Evolutionary conservation across 2,888 invertebrate species (phyloP).

Genomic region (Eueremaeus valkanovi): DNA sequence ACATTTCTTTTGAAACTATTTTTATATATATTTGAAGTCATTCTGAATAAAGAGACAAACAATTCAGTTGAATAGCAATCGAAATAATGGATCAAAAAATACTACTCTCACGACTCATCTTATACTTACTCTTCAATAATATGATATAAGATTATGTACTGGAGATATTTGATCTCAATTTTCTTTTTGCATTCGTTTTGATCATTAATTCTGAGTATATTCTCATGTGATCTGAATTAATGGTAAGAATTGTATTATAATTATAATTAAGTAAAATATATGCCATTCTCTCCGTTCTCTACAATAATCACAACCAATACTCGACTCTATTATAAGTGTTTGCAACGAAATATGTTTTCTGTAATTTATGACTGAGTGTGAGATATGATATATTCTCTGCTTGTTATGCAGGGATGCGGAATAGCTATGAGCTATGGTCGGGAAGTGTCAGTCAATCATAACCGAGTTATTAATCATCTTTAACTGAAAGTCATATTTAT

Average conservation of each 20-base stretch:
- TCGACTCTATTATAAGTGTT: background rate
- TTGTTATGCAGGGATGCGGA: no score
- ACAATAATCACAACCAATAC: background rate
- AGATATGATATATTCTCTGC: no score
- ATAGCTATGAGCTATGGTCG: no score
- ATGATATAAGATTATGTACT: background rate
- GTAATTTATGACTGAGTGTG: background rate
- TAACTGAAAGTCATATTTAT: no score
- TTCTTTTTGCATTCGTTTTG: background rate
- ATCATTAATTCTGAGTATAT: background rate
- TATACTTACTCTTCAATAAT: background rate
- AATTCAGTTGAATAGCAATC: background rate
- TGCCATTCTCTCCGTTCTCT: background rate
- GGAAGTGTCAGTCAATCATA: constrained; percentile 12
- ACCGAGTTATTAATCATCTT: no score
- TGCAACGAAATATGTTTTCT: background rate
- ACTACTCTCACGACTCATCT: background rate
- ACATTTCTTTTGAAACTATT: background rate
- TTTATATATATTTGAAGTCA: background rate
- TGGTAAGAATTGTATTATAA: background rate
- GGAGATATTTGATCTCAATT: background rate
- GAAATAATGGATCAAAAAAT: background rate
- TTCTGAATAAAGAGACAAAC: background rate
- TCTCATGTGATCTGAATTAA: background rate
- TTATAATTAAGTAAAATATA: constrained; percentile 1